Evolutionary conservation across 1,140 invertebrate species (phyloP), one percentile per base, ranked within the genome.

Genomic region (Drosophila teissieri): DNA sequence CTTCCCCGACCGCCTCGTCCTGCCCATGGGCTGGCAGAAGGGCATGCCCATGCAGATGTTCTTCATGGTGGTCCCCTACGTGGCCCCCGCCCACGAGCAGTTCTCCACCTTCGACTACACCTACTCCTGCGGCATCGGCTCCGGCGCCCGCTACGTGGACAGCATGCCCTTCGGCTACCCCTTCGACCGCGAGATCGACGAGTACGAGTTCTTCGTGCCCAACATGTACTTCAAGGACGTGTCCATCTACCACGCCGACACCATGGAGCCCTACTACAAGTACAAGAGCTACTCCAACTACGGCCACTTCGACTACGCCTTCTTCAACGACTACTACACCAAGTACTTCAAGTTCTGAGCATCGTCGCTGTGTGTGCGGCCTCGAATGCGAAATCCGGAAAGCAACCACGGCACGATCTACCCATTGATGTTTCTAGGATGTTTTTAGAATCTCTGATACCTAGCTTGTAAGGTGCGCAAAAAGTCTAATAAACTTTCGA

Each of bases 181-280:
- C 49, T 52, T 52, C 49, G 49, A 52, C 11, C 49, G 49, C 15
- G 49, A 36, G 49, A 36, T 52, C 49, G 49, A 52, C 31, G 49
- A 52, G 49, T 52, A 52, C 49, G 49, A 52, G 31, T 52, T 52
- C 49, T 52, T 52, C 49, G 49, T 52, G 49, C 73, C 81, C 56
- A 93, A 93, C 75, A 84, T 90, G 70, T 90, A 91, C 73, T 91
- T 93, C 83, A 82, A 92, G 68, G 92, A 92, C 52, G 74, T 91
- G 8, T 54, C 57, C 10, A 90, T 93, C 73, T 81, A 73, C 40
- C 84, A 90, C 44, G 12, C 60, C 19, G 73, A 90, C 57, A 85
- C 76, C 36, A 80, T 82, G 61, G 73, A 85, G 31, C 67, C 62
- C 15, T 85, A 85, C 73, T 78, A 80, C 73, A 57, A 78, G n/a